Evolutionary conservation across 1,140 invertebrate species (phyloP), one percentile per base, ranked within the genome.

Genomic region (Marisa cornuarietis): DNA sequence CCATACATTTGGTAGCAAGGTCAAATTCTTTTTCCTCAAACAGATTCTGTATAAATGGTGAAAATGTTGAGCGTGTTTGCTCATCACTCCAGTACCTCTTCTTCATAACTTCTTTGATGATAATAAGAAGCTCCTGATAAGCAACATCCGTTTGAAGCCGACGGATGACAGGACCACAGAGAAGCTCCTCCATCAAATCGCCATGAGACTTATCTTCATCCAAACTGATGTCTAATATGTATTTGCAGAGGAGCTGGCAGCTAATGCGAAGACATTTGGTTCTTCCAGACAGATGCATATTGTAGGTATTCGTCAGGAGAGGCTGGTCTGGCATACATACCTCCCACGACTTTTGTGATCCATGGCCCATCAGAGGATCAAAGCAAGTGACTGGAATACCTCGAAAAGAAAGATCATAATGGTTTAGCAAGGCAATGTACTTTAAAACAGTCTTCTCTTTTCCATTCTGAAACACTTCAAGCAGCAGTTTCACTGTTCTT

Each of bases 371-470:
- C 71, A 87, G 62, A 18, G 75, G 62, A 65, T 87, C 85, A 83
- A 87, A 87, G 51, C 83, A 84, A 68, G 81, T 79, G 16, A 85
- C 66, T 22, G 85, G 86, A 68, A 87, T 68, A 2, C 82, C 68
- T 31, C 83, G 80, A 77, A 84, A 85, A 54, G 80, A 81, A 16
- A 82, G 65, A 76, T 87, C 86, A 79, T 78, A 87, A 18, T 80
- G 72, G 71, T 87, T 87, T 62, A 87, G 52, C 22, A 87, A 71
- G 18, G 83, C 79, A 22, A 85, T 63, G 66, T 84, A 86, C 75
- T 83, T 79, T 58, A 87, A 68, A 0, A 87, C 54, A 18, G 49
- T 51, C 22, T 54, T 62, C 52, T 87, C 86, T 54, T 79, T 68
- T 49, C 76, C 22, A n/a, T 61, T 31, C 31, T 52, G 79, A 18